These are phyloP conservation scores for Drosophila neoperkinsi DNA, from an alignment of 2,888 invertebrate species.

Conservation along the genomic window DNA sequence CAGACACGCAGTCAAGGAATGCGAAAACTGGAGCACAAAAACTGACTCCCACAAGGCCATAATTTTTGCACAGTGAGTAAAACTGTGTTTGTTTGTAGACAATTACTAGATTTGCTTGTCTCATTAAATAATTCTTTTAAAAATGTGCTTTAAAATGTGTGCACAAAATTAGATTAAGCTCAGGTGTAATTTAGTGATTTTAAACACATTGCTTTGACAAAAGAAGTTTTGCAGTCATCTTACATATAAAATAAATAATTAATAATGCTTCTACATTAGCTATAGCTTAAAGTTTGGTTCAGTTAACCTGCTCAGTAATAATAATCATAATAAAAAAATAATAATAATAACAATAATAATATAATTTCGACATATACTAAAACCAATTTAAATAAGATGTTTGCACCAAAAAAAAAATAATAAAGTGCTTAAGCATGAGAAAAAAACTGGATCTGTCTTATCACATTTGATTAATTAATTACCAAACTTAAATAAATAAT, in stretches of 20 bases:
- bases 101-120: neutral
- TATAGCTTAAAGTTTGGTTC: neutral
- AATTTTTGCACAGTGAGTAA: conserved; percentile 34
- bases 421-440: neutral
- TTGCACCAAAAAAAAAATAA: neutral
- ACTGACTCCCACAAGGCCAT: conserved; percentile 48
- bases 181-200: neutral
- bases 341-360: neutral
- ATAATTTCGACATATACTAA: neutral
- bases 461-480: neutral
- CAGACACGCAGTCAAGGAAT: conserved; percentile 34
- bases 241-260: neutral
- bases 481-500: neutral
- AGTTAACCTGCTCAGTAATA: neutral
- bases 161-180: neutral
- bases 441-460: neutral
- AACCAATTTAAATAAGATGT: neutral
- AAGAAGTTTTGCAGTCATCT: neutral
- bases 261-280: neutral
- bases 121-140: neutral
- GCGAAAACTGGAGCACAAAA: conserved; percentile 59
- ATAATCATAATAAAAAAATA: neutral
- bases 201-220: neutral
- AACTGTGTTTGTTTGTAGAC: neutral
- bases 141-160: neutral